Evolutionary conservation across 2,797 vertebrate genomes (phyloP), one percentile per base, ranked within the genome.

Genomic region (Phoxinus dragarum): DNA sequence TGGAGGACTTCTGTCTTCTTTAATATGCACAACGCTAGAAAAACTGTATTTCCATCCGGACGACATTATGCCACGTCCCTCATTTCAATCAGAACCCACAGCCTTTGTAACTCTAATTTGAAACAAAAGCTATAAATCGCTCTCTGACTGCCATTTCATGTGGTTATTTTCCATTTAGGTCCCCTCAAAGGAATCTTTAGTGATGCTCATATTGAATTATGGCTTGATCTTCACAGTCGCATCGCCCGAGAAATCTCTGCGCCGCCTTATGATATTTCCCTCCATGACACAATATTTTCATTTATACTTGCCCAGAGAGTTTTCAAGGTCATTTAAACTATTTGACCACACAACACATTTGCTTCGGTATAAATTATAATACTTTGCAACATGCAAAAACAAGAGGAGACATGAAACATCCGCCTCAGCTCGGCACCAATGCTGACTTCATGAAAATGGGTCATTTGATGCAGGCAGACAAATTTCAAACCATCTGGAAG

Each of bases 81-180:
- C 31, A 16, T 85, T 80, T 61, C 68, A 47, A 73, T 73, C 68
- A 67, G 68, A 80, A 23, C 17, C 0, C 54, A 67, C 38, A 61
- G 38, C 40, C 67, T 79, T 79, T 74, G 69, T 80, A 31, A 52
- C 34, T 66, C 69, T 52, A 49, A 61, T 85, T 80, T 74, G 44
- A 80, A 64, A 80, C 42, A 80, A 85, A 80, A 74, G 78, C 54
- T 64, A 80, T 72, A 85, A 85, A 85, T 66, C 74, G 84, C 68
- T 42, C 44, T 80, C 68, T 67, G 77, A 85, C 56, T 80, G 77
- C 17, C 19, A 73, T 85, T 80, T 74, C 77, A 85, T 85, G 69
- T 74, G 56, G 68, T 74, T 73, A 85, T 80, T 64, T 80, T 85
- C 84, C 76, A 85, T 85, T 64, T 54, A 52, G 52, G 34, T 74